These are phyloP conservation scores for Porites evermanni DNA, from an alignment of 92 coral and sea anemone species.

Conservation along the genomic window DNA sequence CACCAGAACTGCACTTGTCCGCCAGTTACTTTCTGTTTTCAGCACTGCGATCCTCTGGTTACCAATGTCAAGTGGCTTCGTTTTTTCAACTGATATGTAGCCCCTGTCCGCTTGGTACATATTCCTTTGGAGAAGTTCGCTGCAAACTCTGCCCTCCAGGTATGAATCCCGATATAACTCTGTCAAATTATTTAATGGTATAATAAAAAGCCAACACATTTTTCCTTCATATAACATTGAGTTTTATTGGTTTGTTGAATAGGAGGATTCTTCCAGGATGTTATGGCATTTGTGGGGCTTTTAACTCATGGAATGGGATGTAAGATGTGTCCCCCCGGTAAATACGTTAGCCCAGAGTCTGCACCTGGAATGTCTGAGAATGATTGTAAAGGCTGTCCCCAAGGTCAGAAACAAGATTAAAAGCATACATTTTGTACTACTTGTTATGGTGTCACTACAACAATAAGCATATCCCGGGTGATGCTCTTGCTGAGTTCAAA, in stretches of 20 bases:
- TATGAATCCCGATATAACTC: not conserved
- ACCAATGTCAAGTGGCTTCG: not conserved
- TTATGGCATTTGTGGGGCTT: not conserved
- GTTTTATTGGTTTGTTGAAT: not conserved
- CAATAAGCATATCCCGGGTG: too few relatives aligned
- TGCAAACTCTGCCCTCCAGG: conserved; percentile 19
- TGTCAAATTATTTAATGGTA: not conserved
- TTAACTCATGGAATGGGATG: conserved; percentile 11
- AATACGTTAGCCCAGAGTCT: conserved; percentile 3
- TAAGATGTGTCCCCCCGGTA: not conserved
- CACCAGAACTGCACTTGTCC: not conserved
- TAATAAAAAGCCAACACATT: not conserved
- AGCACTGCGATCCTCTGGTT: not conserved
- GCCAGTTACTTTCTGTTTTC: not conserved
- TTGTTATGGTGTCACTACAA: too few relatives aligned
- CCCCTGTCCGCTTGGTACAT: conserved; percentile 3
- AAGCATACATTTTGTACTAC: not conserved
- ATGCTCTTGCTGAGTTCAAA: too few relatives aligned
- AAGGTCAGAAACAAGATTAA: not conserved
- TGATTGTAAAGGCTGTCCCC: conserved; percentile 12
- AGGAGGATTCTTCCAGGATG: conserved; percentile 15
- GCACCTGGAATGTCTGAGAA: conserved; percentile 8
- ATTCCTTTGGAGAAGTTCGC: not conserved
- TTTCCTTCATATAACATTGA: not conserved
- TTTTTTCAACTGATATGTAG: not conserved